Percentiles rank a stretch among this genome's conserved stretches.
Conservation (phyloP, 2,113 vertebrate species). For the Procapra przewalskii region DNA sequence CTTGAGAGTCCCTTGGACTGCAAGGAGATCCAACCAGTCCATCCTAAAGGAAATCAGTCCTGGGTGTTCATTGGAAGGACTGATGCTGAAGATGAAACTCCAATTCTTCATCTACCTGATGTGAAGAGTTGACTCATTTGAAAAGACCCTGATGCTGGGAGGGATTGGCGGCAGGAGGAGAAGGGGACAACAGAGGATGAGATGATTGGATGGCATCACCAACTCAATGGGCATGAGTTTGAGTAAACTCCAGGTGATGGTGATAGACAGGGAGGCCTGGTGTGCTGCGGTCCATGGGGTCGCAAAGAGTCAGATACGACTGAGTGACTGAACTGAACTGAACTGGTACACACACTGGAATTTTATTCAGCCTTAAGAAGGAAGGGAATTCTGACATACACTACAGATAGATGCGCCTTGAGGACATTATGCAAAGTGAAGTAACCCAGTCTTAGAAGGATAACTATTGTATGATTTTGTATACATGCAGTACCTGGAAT, state of each 20-base stretch:
- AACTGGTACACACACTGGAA: background rate
- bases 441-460: background rate
- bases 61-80: background rate
- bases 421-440: background rate
- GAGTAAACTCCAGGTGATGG: background rate
- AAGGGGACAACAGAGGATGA: background rate
- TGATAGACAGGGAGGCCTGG: background rate
- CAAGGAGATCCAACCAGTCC: background rate
- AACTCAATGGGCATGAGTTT: background rate
- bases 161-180: background rate
- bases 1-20: background rate
- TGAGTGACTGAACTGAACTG: background rate
- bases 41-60: background rate
- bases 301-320: background rate
- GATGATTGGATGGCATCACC: background rate
- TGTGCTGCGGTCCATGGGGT: background rate
- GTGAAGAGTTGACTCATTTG: background rate
- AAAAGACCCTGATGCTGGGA: background rate
- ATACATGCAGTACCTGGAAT: background rate
- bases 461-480: background rate
- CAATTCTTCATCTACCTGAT: background rate
- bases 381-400: background rate
- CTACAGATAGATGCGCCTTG: background rate
- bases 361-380: background rate
- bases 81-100: background rate